Conservation (phyloP, 2,888 invertebrate species). For the Noctuana brunneofusca region DNA sequence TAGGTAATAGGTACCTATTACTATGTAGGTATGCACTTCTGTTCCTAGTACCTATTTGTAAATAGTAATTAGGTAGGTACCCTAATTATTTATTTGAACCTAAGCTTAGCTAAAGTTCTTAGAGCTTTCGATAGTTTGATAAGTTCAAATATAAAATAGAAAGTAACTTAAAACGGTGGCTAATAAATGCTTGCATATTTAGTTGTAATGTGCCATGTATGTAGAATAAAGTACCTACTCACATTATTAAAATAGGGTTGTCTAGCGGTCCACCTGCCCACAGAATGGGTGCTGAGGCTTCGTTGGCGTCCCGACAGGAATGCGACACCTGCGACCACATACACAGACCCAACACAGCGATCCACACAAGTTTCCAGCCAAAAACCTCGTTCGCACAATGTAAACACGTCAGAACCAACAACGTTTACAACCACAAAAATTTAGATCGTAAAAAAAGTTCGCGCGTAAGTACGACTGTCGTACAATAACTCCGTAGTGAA, state of each 20-base stretch:
- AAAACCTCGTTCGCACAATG: slow-evolving; percentile 44
- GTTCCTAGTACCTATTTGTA: no score
- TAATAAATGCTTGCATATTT: not conserved
- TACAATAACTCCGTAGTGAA: slow-evolving; percentile 43
- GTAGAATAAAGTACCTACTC: slow-evolving; percentile 35
- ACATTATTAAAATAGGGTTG: slow-evolving; percentile 54
- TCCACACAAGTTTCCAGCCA: slow-evolving; percentile 43
- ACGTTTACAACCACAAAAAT: slow-evolving; percentile 42
- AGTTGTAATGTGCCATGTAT: slow-evolving; percentile 14
- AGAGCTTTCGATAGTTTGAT: not conserved
- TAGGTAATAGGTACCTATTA: no score
- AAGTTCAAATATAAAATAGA: not conserved
- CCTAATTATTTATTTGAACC: no score
- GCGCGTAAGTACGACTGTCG: slow-evolving; percentile 51
- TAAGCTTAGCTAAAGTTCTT: no score
- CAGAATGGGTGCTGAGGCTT: slow-evolving; percentile 64
- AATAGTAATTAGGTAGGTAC: no score
- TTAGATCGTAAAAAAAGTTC: slow-evolving; percentile 65
- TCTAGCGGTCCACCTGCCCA: slow-evolving; percentile 68
- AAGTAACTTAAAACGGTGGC: slow-evolving; percentile 7
- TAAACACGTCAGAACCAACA: slow-evolving; percentile 42
- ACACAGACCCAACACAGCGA: slow-evolving; percentile 58
- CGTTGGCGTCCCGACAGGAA: slow-evolving; percentile 72
- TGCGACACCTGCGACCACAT: slow-evolving; percentile 76
- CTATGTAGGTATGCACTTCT: no score